Base-by-base conservation (phyloP, 2,888 invertebrate genomes). In the Empis livida region DNA sequence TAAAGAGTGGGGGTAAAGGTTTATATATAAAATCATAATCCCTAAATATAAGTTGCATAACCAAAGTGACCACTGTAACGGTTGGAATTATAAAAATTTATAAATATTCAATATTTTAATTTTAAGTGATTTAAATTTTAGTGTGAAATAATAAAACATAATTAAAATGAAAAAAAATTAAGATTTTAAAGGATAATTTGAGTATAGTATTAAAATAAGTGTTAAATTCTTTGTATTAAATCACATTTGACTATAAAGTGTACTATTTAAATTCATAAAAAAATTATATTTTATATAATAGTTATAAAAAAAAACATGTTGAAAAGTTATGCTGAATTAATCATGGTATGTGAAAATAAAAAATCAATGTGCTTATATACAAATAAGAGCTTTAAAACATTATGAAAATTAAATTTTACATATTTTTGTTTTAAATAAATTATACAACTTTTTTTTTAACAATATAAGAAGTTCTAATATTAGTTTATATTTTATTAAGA, bases 21-120 rank as follows among this genome's bases (percentile, higher is more conserved):
- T 49, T 49, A 49, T 42, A 49, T 44, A 46, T 46, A 42, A 44
- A 46, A 49, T 49, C 49, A 44, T 41, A 49, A 44, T 43, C 31
- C 40, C 43, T 42, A 14, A 49, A 47, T 27, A 27, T 9, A 38
- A 43, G 39, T 40, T 16, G 16, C 44, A 44, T 30, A 39, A 38
- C 11, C 16, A 39, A 32, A 44, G 8, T 44, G 38, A 30, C 9
- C 27, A 16, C 14, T 15, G 35, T 35, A n/a, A 35, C 17, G 43
- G 5, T 10, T n/a, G 14, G 35, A 35, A 42, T 42, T 27, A 10
- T 15, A 27, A 13, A 13, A n/a, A 23, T 41, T 20, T 20, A 13
- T 10, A 20, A 40, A 11, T 40, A 20, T 20, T 20, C 8, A 17
- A 10, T 16, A 38, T n/a, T 16, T 39, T 17, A 38, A 39, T 39